These are phyloP conservation scores for Daubentonia madagascariensis DNA, from an alignment of 2,113 vertebrate genomes.

Conservation along the genomic window DNA sequence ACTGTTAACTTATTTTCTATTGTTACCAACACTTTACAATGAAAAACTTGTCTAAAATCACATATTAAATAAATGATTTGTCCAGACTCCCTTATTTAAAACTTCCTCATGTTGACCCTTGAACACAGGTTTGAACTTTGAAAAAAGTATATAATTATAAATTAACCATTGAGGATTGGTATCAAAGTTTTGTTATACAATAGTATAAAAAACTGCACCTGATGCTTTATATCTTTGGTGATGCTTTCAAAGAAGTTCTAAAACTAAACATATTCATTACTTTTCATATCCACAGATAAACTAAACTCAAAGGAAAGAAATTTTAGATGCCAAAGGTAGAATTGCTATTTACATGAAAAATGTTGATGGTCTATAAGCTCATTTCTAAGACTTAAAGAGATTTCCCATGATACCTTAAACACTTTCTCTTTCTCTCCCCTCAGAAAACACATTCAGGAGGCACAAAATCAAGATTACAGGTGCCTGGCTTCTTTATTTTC, in stretches of 20 bases:
- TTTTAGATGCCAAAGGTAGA: background rate
- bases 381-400: background rate
- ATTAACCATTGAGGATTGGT: background rate
- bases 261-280: background rate
- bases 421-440: background rate
- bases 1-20: no score
- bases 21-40: no score
- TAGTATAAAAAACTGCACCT: background rate
- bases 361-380: background rate
- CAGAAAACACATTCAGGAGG: background rate
- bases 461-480: background rate
- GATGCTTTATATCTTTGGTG: background rate
- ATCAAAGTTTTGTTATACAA: background rate
- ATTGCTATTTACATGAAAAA: background rate
- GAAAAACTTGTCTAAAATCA: no score
- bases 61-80: no score
- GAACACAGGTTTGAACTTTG: no score
- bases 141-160: background rate
- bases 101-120: no score
- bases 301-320: background rate
- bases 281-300: background rate
- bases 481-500: background rate
- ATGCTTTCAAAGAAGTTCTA: background rate
- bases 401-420: background rate
- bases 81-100: no score